These are phyloP conservation scores for Heliopora coerulea DNA, from an alignment of 92 coral and sea anemone genomes.

Conservation along the genomic window DNA sequence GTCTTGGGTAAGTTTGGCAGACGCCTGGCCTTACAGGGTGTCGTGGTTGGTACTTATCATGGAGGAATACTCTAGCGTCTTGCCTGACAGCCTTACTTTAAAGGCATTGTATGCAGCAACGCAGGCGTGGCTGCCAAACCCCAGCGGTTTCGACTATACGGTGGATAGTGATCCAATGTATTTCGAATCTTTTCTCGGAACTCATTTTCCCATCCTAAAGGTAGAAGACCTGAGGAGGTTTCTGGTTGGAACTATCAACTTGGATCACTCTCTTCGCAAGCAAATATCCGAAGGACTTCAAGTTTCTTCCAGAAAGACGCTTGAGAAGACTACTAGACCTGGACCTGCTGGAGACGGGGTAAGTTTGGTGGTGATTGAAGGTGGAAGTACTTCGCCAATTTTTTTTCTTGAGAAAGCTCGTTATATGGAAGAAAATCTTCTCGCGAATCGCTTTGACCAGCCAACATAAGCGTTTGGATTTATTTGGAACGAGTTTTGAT, in stretches of 20 bases:
- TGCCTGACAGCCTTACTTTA: conserved; percentile 70
- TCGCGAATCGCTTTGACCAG: no score
- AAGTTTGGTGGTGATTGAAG: neutral
- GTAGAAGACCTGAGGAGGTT: conserved; percentile 78
- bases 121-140: conserved; percentile 81
- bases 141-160: conserved; percentile 89
- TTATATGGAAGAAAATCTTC: no score
- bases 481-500: no score
- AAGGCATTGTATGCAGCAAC: conserved; percentile 90
- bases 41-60: conserved; percentile 92
- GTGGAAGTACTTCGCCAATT: no score
- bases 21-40: conserved; percentile 96
- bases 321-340: conserved; percentile 71
- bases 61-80: conserved; percentile 74
- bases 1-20: conserved; percentile 96
- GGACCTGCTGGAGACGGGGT: conserved; percentile 44
- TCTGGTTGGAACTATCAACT: conserved; percentile 75
- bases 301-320: conserved; percentile 48
- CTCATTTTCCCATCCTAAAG: conserved; percentile 84
- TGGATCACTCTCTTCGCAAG: conserved; percentile 83
- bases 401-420: no score
- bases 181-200: conserved; percentile 90
- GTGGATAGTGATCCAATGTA: conserved; percentile 96
- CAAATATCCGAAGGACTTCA: conserved; percentile 94
- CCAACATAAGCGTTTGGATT: no score